Evolutionary conservation across 2,113 vertebrate species (phyloP), one percentile per base, ranked within the genome.

Genomic region (Syrmaticus mikado): DNA sequence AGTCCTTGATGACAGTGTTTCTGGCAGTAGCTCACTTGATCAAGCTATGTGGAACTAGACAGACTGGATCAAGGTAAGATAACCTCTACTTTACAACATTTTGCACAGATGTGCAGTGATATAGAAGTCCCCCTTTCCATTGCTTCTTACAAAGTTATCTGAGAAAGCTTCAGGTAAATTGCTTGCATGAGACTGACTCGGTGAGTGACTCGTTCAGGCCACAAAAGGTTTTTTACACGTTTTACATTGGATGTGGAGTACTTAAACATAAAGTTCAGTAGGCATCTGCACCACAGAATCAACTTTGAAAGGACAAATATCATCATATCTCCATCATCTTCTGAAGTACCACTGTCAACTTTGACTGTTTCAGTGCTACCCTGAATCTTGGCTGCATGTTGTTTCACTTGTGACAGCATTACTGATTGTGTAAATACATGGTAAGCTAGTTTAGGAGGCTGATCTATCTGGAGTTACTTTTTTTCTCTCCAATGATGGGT

Each of bases 251-350:
- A 78, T n/a, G 36, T 1, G 15, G 38, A 34, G 13, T 11, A 38
- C 40, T 74, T 40, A 30, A 67, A 45, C 15, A 13, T 13, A 17
- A 48, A 24, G n/a, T 19, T 77, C 60, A 71, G 38, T 12, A 28
- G 32, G 24, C 22, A 65, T 8, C 20, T 57, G 28, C 66, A 65
- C 11, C 40, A 27, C 28, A 50, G 27, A 57, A 13, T 8, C 27
- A 45, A 1, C 24, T 68, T n/a, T 38, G 62, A 62, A 46, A 52
- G 68, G 79, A 28, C 1, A 1, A 11, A 8, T 17, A 10, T 34
- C 3, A 3, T 3, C 46, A 30, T 24, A 55, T 34, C 21, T 45
- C n/a, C 3, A 2, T 75, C 16, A 17, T 1, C 8, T 21, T 25
- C 27, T 30, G 46, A 53, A 62, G 38, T 53, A 53, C 52, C 65